Percentiles rank a stretch among this genome's conserved stretches.
Evolutionary conservation across 2,113 vertebrate genomes (phyloP).

Genomic region (Lagopus leucura): DNA sequence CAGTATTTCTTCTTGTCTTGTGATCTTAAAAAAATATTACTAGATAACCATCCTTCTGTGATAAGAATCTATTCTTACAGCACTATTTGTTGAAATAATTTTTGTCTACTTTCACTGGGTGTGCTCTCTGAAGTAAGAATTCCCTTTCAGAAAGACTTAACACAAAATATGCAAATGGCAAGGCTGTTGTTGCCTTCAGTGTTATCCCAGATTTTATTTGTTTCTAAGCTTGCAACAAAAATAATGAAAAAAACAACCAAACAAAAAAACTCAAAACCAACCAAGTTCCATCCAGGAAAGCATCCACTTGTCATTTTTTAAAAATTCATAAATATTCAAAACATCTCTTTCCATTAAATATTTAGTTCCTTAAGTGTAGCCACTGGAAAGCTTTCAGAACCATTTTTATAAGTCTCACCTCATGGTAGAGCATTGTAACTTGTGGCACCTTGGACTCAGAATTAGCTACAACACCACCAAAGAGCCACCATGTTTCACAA

Average conservation of each 20-base stretch:
- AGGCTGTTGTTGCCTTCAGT: background rate
- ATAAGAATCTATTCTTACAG: constrained; percentile 36
- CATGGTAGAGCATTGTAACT: background rate
- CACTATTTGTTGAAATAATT: constrained; percentile 43
- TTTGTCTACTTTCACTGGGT: constrained; percentile 34
- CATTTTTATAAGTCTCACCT: background rate
- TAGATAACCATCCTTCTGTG: constrained; percentile 15
- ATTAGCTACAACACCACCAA: background rate
- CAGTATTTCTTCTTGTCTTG: constrained; percentile 22
- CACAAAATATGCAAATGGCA: background rate
- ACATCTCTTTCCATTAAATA: background rate
- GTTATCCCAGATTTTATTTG: background rate
- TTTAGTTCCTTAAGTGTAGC: background rate
- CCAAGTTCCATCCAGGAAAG: background rate
- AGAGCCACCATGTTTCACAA: background rate
- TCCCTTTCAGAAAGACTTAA: background rate
- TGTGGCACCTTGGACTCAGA: background rate
- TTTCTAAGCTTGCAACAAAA: background rate
- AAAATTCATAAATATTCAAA: constrained; percentile 9
- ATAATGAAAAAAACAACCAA: background rate
- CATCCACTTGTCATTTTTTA: background rate
- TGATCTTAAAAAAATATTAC: constrained; percentile 42
- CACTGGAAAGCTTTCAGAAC: background rate
- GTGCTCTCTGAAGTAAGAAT: constrained; percentile 8
- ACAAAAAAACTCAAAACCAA: background rate